Evolutionary conservation across 2,113 vertebrate genomes (phyloP), one percentile per base, ranked within the genome.

Genomic region (Hirundichthys speculiger): DNA sequence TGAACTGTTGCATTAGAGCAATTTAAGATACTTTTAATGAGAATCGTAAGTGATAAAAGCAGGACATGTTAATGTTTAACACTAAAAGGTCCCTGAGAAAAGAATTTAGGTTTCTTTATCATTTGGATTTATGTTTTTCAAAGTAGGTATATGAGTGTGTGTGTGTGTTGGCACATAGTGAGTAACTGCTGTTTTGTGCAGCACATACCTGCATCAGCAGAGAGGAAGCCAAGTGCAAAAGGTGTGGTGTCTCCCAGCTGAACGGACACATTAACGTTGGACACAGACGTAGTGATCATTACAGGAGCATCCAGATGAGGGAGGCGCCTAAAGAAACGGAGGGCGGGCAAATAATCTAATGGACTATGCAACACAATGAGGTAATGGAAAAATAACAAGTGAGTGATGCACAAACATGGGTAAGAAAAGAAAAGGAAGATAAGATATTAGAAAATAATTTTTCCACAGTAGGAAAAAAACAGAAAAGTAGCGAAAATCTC

Each of bases 181-280:
- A n/a, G n/a, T n/a, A n/a, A n/a, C 16, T 42, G 13, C 5, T 15
- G 13, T 15, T 43, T 45, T 18, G 16, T 19, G 47, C n/a, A 39
- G 49, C 42, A 9, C 57, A 14, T 94, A 98, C 98, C 98, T 88
- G 95, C 85, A 69, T 87, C 92, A 58, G 94, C 86, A 30, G 95
- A 96, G 82, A 96, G 93, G 88, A 98, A 96, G 69, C 96, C 96
- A 47, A 99, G 86, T 55, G 98, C 96, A 2, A 99, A 99, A 24
- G 98, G 96, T 0, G 96, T 96, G 0, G 96, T 96, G 90, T 98
- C 94, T 71, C 94, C 95, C 69, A 99, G 92, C 88, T 98, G 98
- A 74, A 98, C 92, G 0, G 96, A 98, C 77, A 98, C 90, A 0
- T 93, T 99, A 61, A 99, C 90, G 1, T 98, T 99, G 78, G 95